Conservation (phyloP, 2,797 vertebrate species). For the Chelidonichthys spinosus region DNA sequence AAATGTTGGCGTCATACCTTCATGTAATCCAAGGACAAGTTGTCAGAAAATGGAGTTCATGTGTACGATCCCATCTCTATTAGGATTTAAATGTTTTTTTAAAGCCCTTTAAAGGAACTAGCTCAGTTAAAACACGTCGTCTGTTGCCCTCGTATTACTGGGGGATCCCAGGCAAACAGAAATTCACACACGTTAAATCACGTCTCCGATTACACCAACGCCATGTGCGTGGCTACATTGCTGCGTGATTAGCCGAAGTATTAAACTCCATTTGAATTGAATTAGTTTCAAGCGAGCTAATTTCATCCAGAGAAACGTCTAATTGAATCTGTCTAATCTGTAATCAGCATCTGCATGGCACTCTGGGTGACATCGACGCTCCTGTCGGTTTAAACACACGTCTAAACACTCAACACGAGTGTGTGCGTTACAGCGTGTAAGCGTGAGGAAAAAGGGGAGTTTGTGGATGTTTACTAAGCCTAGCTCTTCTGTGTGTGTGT, state of each 20-base stretch:
- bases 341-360: slow-evolving; percentile 52
- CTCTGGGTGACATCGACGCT: slow-evolving; percentile 33
- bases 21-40: not conserved
- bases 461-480: slow-evolving; percentile 42
- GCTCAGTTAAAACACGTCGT: not conserved
- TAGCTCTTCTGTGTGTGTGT: slow-evolving; percentile 16
- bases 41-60: not conserved
- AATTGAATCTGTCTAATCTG: slow-evolving; percentile 69
- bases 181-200: slow-evolving; percentile 9
- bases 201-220: slow-evolving; percentile 31
- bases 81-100: not conserved
- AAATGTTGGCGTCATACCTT: not conserved
- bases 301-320: slow-evolving; percentile 56
- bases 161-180: not conserved
- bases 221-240: slow-evolving; percentile 22
- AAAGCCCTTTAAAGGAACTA: not conserved
- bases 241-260: slow-evolving; percentile 55
- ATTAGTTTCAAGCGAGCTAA: slow-evolving; percentile 52
- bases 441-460: not conserved
- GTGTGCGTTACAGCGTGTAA: slow-evolving; percentile 1
- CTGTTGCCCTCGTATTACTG: not conserved
- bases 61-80: not conserved
- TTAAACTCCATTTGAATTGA: slow-evolving; percentile 57
- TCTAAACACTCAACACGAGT: slow-evolving; percentile 27
- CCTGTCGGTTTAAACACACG: slow-evolving; percentile 14